Conservation (phyloP, 2,113 vertebrate genomes). For the Hydrochoerus hydrochaeris region DNA sequence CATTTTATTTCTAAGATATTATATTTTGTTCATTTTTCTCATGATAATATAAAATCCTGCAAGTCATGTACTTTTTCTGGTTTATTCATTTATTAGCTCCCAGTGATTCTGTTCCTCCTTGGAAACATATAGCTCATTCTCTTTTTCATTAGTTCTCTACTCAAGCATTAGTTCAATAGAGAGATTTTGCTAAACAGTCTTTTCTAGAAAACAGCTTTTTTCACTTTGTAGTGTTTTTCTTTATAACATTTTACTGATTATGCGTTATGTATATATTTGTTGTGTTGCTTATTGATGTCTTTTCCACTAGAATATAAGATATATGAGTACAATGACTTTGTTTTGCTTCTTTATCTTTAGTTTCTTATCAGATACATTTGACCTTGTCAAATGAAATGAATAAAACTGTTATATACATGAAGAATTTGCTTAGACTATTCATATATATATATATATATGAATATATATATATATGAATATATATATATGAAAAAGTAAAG, state of each 20-base stretch:
- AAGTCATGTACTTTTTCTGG: not conserved
- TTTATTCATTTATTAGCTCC: too few relatives aligned
- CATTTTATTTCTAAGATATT: not conserved
- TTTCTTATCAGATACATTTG: not conserved
- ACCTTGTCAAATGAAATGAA: not conserved
- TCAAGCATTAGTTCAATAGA: not conserved
- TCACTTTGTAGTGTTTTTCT: conserved; percentile 5
- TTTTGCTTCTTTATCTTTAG: not conserved
- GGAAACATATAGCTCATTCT: not conserved
- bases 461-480: not conserved
- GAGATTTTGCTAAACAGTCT: not conserved
- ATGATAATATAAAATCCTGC: not conserved
- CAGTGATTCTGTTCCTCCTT: not conserved
- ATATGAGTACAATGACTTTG: not conserved
- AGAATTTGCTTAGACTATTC: too few relatives aligned
- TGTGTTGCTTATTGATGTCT: not conserved
- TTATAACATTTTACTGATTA: not conserved
- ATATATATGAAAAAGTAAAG: not conserved
- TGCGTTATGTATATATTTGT: not conserved
- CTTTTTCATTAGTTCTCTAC: not conserved
- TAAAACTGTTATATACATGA: not conserved
- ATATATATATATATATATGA: not conserved
- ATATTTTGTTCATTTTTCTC: conserved; percentile 4
- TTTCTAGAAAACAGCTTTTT: conserved; percentile 15
- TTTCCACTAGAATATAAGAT: too few relatives aligned